A percentile compares a stretch with the other conserved stretches of the same genome.
Evolutionary conservation across 2,113 vertebrate genomes (phyloP).

Genomic region (Mormyrus lacerda): DNA sequence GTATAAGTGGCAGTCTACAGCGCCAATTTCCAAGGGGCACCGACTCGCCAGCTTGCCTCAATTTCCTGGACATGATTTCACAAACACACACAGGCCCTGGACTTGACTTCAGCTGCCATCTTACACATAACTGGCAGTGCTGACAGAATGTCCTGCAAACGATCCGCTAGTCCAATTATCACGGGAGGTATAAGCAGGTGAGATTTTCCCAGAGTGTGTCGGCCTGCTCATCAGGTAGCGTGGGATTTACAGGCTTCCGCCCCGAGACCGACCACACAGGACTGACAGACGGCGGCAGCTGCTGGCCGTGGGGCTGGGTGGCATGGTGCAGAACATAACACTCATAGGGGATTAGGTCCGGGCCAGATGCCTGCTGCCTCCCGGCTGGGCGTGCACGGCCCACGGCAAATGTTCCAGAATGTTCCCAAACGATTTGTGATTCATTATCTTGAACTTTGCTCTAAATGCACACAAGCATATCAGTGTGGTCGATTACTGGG

Average conservation of each 20-base stretch:
- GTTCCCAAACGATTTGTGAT: slow-evolving; percentile 30
- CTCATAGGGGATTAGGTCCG: slow-evolving; percentile 48
- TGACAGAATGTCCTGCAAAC: neutral
- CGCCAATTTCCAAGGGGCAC: neutral
- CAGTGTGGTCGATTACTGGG: slow-evolving; percentile 14
- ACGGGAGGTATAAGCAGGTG: slow-evolving; percentile 1
- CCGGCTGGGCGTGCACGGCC: slow-evolving; percentile 17
- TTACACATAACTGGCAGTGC: neutral
- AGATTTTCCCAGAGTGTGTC: neutral
- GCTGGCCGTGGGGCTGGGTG: slow-evolving; percentile 42
- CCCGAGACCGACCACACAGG: slow-evolving; percentile 32
- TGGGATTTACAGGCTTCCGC: neutral
- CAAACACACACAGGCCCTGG: neutral
- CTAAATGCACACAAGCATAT: slow-evolving; percentile 10
- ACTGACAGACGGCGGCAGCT: slow-evolving; percentile 73
- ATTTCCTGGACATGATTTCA: neutral
- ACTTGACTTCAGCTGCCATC: neutral
- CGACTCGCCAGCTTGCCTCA: neutral
- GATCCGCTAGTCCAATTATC: neutral
- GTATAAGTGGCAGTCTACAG: neutral
- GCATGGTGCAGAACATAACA: slow-evolving; percentile 50
- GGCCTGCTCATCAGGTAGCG: neutral
- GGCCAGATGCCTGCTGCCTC: slow-evolving; percentile 62
- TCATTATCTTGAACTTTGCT: slow-evolving; percentile 28
- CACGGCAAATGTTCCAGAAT: slow-evolving; percentile 36